Evolutionary conservation across 2,888 invertebrate genomes (phyloP).

Genomic region (Argyra leucocephala): DNA sequence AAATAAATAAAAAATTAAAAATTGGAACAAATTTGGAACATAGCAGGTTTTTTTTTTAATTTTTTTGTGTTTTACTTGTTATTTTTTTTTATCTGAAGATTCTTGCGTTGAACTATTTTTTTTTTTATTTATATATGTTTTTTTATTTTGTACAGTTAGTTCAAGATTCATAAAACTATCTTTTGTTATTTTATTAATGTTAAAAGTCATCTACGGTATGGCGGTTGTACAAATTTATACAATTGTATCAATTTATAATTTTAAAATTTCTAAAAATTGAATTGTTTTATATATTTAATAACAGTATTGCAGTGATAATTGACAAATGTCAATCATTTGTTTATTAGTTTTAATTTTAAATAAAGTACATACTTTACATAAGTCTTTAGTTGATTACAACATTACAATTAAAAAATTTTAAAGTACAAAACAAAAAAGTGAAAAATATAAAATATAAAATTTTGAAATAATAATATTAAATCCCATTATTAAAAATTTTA

Average conservation of each 20-base stretch:
- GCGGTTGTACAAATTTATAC: neutral
- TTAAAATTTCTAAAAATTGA: too few relatives aligned
- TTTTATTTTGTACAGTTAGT: neutral
- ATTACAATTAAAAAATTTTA: too few relatives aligned
- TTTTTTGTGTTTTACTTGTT: neutral
- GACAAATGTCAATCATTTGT: too few relatives aligned
- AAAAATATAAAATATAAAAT: too few relatives aligned
- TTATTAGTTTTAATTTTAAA: too few relatives aligned
- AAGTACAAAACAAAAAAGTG: too few relatives aligned
- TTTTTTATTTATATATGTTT: neutral
- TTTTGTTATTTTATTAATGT: slow-evolving; percentile 4
- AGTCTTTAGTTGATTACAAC: too few relatives aligned
- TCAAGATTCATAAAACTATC: neutral
- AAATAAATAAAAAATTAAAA: neutral
- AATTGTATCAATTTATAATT: neutral
- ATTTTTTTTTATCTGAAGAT: neutral
- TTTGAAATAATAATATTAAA: too few relatives aligned
- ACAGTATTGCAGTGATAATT: too few relatives aligned
- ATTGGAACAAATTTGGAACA: neutral
- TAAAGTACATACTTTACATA: too few relatives aligned
- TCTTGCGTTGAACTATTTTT: neutral
- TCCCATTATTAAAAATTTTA: too few relatives aligned
- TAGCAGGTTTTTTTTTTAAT: neutral
- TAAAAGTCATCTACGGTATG: neutral
- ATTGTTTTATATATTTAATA: too few relatives aligned